Base-by-base conservation (phyloP, 2,113 vertebrate genomes). In the Paramormyrops kingsleyae region DNA sequence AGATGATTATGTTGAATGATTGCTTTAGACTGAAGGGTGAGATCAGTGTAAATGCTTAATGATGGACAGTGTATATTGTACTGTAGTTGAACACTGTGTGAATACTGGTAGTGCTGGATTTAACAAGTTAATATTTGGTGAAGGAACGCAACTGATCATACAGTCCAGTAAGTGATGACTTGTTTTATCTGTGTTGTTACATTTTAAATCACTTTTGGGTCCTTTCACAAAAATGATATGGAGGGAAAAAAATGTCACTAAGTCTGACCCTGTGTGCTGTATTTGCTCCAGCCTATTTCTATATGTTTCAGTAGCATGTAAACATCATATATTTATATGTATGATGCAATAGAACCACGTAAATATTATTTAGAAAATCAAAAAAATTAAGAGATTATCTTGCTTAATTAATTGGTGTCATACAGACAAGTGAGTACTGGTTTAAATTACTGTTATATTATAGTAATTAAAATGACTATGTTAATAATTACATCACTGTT, bases 91-190 rank as follows among this genome's bases (percentile, higher is more conserved):
- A 19, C 85, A 87, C 85, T 42, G 85, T 87, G 85, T 87, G 85
- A 56, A 56, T 87, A 15, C 85, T 90, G n/a, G 24, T 56, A 35
- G 85, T 53, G 15, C 44, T 87, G 85, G 17, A 13, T 4, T 4
- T 70, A 31, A 13, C 31, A 80, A 80, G 74, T 6, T 90, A 47
- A 59, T 70, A 27, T 90, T 90, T 83, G 89, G 86, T 50, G 74
- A 88, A 9, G 89, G 89, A 50, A 90, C 89, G 10, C 47, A 7
- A 70, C 17, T 90, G 8, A 44, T 35, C 50, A 21, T 84, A n/a
- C 42, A 47, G 83, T 0, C 17, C 3, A 46, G 83, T 84, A 84
- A 84, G 83, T 84, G 39, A 12, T 10, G 24, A 46, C 44, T 0
- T 19, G 5, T 17, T 4, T 80, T 39, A 80, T n/a, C 35, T 13